These are phyloP conservation scores for Campoplex nolae DNA, from an alignment of 2,888 invertebrate species.

Conservation along the genomic window DNA sequence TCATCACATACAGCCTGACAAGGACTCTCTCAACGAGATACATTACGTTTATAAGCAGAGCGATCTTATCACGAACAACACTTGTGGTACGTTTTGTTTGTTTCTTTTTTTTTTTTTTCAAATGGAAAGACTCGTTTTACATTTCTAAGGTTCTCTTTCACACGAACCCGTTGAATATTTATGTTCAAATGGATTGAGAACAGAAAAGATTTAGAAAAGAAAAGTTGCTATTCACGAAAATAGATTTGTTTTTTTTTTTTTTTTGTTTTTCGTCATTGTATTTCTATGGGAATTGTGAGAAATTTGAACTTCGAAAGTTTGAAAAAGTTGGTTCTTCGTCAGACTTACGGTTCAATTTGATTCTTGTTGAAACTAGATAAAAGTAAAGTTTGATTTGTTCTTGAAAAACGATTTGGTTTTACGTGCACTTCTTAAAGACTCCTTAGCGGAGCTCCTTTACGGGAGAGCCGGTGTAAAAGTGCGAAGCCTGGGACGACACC, in stretches of 20 bases:
- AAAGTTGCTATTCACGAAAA: slow-evolving; percentile 5
- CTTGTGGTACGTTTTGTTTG: slow-evolving; percentile 86
- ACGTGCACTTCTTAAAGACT: slow-evolving; percentile 53
- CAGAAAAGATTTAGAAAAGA: neutral
- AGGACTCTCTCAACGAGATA: slow-evolving; percentile 84
- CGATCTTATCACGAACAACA: slow-evolving; percentile 86
- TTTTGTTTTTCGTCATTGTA: neutral
- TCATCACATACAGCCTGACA: slow-evolving; percentile 89
- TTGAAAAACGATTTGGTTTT: slow-evolving; percentile 38
- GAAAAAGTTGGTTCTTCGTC: slow-evolving; percentile 23
- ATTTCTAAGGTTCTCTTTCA: neutral
- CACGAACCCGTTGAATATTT: neutral
- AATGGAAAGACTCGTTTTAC: neutral
- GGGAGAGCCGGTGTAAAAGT: slow-evolving; percentile 51
- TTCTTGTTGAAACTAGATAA: neutral
- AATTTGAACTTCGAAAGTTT: neutral
- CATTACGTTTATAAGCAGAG: slow-evolving; percentile 90
- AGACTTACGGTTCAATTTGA: neutral
- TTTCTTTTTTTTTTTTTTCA: neutral
- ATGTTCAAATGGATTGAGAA: neutral
- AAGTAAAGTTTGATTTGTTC: neutral
- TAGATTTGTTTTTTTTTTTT: neutral
- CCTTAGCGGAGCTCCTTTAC: slow-evolving; percentile 52
- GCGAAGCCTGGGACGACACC: slow-evolving; percentile 44
- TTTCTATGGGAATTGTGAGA: neutral